A percentile compares a stretch with the other conserved stretches of the same genome.
phyloP scores from a whole-genome alignment of 2,113 vertebrate genomes.

The Alosa alosa region DNA sequence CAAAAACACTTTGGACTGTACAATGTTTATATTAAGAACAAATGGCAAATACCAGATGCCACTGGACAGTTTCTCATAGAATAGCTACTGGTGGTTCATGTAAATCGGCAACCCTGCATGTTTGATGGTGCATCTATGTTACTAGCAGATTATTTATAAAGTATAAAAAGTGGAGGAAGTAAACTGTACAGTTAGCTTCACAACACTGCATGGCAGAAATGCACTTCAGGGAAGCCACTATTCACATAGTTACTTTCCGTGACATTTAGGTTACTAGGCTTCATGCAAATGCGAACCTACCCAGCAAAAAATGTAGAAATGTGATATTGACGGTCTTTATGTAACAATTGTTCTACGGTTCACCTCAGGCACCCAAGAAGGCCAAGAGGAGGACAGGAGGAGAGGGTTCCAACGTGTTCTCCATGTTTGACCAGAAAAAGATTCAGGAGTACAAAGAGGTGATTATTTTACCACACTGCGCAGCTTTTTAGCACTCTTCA shows the following conservation, averaged over 20 bases:
- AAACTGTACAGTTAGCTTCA: background rate
- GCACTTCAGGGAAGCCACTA: background rate
- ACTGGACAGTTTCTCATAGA: too few relatives aligned
- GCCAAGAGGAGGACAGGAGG: constrained; percentile 83
- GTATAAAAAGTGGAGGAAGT: background rate
- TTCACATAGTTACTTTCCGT: background rate
- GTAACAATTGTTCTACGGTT: background rate
- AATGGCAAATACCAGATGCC: too few relatives aligned
- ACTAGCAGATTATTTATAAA: background rate
- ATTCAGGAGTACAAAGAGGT: constrained; percentile 97
- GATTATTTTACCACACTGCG: constrained; percentile 39
- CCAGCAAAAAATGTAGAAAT: background rate
- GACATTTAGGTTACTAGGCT: background rate
- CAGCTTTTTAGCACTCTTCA: background rate
- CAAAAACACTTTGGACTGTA: background rate
- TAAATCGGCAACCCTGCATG: background rate
- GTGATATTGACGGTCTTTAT: background rate
- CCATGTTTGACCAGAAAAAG: constrained; percentile 95
- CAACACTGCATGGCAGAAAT: background rate
- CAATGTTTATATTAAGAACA: too few relatives aligned
- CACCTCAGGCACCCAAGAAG: constrained; percentile 84
- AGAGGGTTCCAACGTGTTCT: constrained; percentile 88
- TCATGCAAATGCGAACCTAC: background rate
- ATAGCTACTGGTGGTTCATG: too few relatives aligned
- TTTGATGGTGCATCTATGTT: background rate